A percentile compares a stretch with the other conserved stretches of the same genome.
Conservation (phyloP, 2,113 vertebrate species). For the Myotis yumanensis region DNA sequence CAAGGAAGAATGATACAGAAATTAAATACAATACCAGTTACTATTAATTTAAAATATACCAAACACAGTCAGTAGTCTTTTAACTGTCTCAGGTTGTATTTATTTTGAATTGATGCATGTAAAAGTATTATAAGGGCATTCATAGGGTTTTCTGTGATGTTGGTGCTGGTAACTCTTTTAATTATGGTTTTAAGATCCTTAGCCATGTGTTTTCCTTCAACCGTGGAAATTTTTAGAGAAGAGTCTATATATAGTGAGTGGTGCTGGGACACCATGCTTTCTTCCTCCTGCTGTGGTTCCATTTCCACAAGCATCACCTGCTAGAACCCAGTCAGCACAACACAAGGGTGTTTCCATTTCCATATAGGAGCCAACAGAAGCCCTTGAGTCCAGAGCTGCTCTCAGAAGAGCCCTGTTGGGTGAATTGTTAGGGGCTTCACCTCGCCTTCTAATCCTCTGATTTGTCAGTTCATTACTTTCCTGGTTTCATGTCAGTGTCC, state of each 20-base stretch:
- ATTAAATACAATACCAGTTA: not conserved
- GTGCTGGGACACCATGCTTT: not conserved
- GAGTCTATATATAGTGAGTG: not conserved
- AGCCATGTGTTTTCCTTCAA: not conserved
- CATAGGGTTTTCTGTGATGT: not conserved
- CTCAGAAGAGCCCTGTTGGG: not conserved
- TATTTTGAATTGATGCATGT: not conserved
- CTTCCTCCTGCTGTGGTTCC: not conserved
- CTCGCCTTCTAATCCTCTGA: not conserved
- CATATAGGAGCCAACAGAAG: not conserved
- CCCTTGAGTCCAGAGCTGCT: not conserved
- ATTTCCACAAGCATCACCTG: not conserved
- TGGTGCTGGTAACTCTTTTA: not conserved
- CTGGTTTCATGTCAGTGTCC: not conserved
- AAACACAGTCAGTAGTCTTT: not conserved
- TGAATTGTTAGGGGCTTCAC: not conserved
- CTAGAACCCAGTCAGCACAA: not conserved
- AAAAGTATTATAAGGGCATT: not conserved
- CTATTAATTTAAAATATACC: not conserved
- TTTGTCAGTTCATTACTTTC: not conserved
- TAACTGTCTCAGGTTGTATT: not conserved
- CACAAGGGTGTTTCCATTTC: not conserved
- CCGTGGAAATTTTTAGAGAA: not conserved
- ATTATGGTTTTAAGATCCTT: not conserved
- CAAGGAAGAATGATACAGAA: not conserved